Evolutionary conservation across 1,140 invertebrate genomes (phyloP).

Genomic region (Rhynchophorus ferrugineus): DNA sequence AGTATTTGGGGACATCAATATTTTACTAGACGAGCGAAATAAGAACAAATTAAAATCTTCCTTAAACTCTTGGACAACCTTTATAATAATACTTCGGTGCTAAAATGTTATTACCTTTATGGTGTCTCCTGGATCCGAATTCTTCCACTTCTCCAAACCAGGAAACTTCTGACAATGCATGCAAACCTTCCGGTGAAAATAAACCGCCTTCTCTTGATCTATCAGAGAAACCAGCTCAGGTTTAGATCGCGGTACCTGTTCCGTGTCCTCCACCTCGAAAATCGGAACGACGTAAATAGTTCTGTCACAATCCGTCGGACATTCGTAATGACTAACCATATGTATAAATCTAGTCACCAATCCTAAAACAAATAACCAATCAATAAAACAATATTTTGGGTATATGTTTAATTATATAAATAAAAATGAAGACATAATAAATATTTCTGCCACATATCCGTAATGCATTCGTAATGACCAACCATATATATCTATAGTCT

Average conservation of each 20-base stretch:
- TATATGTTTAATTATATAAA: neutral
- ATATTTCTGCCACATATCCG: no score
- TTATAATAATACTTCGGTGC: no score
- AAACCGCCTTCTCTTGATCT: constrained; percentile 46
- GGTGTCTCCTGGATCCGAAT: constrained; percentile 42
- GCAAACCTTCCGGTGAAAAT: constrained; percentile 61
- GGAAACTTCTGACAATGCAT: constrained; percentile 73
- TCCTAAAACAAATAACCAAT: constrained; percentile 6
- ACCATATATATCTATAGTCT: no score
- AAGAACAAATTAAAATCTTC: no score
- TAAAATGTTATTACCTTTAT: no score
- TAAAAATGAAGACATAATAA: neutral
- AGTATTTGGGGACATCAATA: no score
- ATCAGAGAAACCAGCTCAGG: constrained; percentile 44
- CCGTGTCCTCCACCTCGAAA: constrained; percentile 63
- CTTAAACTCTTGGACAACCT: no score
- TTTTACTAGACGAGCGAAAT: no score
- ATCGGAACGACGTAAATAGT: constrained; percentile 62
- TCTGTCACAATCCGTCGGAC: constrained; percentile 24
- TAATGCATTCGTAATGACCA: no score
- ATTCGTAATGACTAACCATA: constrained; percentile 45
- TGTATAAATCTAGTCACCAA: constrained; percentile 54
- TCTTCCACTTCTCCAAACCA: constrained; percentile 61
- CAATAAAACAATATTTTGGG: neutral
- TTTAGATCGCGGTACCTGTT: constrained; percentile 54